Conservation (phyloP, 2,888 invertebrate genomes). For the Drosophila mayaguana region DNA sequence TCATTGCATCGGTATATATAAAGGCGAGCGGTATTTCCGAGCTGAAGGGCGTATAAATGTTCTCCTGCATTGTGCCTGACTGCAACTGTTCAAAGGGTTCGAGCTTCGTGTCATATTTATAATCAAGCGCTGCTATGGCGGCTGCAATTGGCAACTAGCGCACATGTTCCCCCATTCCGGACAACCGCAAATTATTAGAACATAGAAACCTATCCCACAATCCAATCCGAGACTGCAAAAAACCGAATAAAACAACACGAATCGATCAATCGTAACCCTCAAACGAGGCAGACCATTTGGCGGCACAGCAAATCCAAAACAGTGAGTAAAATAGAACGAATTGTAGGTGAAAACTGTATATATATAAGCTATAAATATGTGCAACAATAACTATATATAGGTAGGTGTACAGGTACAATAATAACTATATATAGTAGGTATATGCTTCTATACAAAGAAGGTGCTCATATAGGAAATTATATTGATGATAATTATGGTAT, state of each 20-base stretch:
- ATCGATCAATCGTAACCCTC: slow-evolving; percentile 39
- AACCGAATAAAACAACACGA: slow-evolving; percentile 45
- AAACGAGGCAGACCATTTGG: slow-evolving; percentile 54
- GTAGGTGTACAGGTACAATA: too few species aligned
- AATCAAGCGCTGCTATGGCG: slow-evolving; percentile 6
- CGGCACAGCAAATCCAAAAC: slow-evolving; percentile 25
- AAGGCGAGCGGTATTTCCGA: slow-evolving; percentile 73
- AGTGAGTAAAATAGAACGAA: neutral
- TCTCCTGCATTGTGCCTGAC: slow-evolving; percentile 39
- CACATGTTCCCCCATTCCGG: neutral
- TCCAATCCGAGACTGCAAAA: slow-evolving; percentile 48
- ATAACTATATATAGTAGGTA: too few species aligned
- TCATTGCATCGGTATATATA: slow-evolving; percentile 39
- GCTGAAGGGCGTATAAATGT: slow-evolving; percentile 56
- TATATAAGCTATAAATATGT: neutral
- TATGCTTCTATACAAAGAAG: too few species aligned
- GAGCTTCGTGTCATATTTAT: slow-evolving; percentile 55
- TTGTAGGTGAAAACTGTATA: neutral
- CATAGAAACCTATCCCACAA: slow-evolving; percentile 7
- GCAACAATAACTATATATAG: neutral
- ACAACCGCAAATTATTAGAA: slow-evolving; percentile 50
- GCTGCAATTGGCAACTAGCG: neutral
- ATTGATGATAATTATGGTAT: too few species aligned
- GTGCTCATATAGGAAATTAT: too few species aligned
- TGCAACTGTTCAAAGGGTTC: slow-evolving; percentile 36